Conservation (phyloP, 2,797 vertebrate species). For the Helarctos malayanus region DNA sequence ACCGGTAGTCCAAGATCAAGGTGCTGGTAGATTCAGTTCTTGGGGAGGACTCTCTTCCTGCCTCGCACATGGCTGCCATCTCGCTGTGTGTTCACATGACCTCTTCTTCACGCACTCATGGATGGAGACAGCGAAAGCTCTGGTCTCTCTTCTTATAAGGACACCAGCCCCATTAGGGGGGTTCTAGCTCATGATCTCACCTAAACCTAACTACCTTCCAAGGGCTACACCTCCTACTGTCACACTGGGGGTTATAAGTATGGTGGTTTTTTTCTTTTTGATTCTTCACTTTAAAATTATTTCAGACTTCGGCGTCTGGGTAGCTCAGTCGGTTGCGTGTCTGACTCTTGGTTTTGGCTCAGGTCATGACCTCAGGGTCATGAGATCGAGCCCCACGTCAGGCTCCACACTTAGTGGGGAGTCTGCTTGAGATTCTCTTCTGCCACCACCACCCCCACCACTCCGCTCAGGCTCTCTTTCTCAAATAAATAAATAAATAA, state of each 20-base stretch:
- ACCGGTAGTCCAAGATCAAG: not conserved
- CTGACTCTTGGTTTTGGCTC: not conserved
- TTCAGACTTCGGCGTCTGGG: not conserved
- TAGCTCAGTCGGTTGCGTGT: not conserved
- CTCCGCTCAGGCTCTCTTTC: not conserved
- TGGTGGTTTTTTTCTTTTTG: not conserved
- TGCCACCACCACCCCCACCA: not conserved
- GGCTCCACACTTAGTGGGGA: not conserved
- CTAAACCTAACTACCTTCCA: not conserved
- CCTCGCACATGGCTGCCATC: not conserved
- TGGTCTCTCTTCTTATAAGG: not conserved
- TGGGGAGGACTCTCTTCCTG: not conserved
- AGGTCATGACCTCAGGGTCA: not conserved
- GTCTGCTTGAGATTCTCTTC: not conserved
- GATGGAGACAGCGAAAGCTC: not conserved
- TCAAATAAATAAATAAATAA: not conserved
- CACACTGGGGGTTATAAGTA: not conserved
- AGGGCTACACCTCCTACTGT: not conserved
- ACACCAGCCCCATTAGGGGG: not conserved
- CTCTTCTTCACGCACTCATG: not conserved
- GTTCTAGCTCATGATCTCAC: not conserved
- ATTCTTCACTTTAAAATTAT: not conserved
- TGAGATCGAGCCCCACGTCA: not conserved
- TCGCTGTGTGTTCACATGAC: not conserved
- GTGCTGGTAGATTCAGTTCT: not conserved